Evolutionary conservation across 2,888 invertebrate species (phyloP).

Genomic region (Drosophila lacicola): DNA sequence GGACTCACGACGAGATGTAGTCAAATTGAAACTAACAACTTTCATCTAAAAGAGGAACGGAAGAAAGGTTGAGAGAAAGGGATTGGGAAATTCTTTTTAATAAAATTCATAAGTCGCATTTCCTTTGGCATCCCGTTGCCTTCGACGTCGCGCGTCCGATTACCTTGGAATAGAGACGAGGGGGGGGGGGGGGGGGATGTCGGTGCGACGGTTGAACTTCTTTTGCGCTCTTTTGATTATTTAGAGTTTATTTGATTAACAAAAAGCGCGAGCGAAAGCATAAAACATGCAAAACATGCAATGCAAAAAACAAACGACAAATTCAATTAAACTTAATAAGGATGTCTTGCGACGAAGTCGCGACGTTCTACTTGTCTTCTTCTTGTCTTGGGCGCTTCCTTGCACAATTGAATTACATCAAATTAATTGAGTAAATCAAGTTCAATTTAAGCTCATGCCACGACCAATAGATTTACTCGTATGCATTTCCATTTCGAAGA

Average conservation of each 20-base stretch:
- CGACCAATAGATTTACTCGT: constrained; percentile 1
- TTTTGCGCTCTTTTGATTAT: constrained; percentile 61
- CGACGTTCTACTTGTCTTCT: constrained; percentile 22
- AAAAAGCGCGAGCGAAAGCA: constrained; percentile 39
- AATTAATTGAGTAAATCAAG: constrained; percentile 70
- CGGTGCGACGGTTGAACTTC: constrained; percentile 28
- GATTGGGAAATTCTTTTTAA: constrained; percentile 41
- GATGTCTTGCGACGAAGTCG: constrained; percentile 52
- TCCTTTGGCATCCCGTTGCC: constrained; percentile 31
- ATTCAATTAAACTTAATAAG: constrained; percentile 78
- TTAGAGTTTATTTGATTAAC: constrained; percentile 65
- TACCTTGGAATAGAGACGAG: constrained; percentile 10
- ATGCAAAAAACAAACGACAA: constrained; percentile 62
- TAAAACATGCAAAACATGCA: constrained; percentile 45
- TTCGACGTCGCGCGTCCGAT: constrained; percentile 17
- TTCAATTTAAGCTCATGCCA: constrained; percentile 8
- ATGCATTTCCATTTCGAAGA: not conserved
- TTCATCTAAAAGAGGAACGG: not conserved
- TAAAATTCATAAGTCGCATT: constrained; percentile 55
- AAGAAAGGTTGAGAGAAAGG: not conserved
- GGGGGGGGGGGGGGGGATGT: too few relatives aligned
- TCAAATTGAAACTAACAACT: not conserved
- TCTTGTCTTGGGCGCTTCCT: constrained; percentile 52
- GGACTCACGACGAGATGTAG: too few relatives aligned
- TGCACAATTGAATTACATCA: constrained; percentile 70